Evolutionary conservation across 1,140 invertebrate genomes (phyloP).

Genomic region (Octopus sinensis): DNA sequence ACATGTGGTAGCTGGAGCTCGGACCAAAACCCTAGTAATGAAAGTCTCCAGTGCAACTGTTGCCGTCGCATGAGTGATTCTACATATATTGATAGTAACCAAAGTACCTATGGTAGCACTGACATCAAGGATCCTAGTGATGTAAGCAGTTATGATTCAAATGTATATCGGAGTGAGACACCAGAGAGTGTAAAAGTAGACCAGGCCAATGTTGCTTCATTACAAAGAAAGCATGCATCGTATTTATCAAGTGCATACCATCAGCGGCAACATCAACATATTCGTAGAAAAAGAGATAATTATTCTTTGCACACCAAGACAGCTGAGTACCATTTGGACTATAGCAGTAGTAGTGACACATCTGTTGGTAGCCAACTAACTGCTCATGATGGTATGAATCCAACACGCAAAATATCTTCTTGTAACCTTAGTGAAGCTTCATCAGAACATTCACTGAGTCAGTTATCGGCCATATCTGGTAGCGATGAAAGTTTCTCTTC

Average conservation of each 20-base stretch:
- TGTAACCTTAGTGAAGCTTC: constrained; percentile 11
- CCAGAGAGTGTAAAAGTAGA: constrained; percentile 15
- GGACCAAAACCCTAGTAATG: constrained; percentile 35
- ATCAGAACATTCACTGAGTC: constrained; percentile 10
- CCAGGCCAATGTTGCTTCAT: neutral
- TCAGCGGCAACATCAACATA: neutral
- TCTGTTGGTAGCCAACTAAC: neutral
- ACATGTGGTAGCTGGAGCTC: constrained; percentile 36
- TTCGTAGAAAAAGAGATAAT: neutral
- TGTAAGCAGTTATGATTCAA: constrained; percentile 47
- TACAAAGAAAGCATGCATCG: neutral
- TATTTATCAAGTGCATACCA: neutral
- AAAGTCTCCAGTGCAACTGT: constrained; percentile 37
- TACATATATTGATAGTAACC: constrained; percentile 38
- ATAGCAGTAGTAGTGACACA: constrained; percentile 9
- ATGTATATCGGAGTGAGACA: constrained; percentile 34
- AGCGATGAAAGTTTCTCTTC: constrained; percentile 11
- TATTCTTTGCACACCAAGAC: neutral
- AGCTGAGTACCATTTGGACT: neutral
- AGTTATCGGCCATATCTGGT: neutral
- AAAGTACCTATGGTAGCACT: constrained; percentile 47
- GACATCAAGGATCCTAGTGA: constrained; percentile 44
- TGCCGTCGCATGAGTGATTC: constrained; percentile 23
- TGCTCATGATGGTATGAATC: neutral
- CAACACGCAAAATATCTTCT: neutral